A percentile compares a stretch with the other conserved stretches of the same genome.
These are phyloP conservation scores for Temnothorax curvispinosus DNA, from an alignment of 1,140 invertebrate genomes.

Conservation along the genomic window DNA sequence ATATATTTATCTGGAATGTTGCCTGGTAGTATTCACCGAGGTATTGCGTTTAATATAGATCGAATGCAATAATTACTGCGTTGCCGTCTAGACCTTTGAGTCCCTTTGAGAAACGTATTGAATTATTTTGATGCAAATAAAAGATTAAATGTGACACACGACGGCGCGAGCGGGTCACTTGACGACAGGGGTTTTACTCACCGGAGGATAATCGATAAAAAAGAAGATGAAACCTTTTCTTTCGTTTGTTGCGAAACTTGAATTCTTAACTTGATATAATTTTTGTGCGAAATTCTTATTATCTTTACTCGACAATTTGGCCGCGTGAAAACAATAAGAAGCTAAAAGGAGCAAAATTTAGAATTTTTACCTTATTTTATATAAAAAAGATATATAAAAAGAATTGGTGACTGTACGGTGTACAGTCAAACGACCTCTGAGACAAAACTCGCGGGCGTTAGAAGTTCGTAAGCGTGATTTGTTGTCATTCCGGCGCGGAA, in stretches of 20 bases:
- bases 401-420: no score
- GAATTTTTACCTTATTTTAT: not conserved
- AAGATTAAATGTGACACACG: slow-evolving; percentile 18
- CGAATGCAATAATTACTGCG: slow-evolving; percentile 26
- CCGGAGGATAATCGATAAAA: slow-evolving; percentile 20
- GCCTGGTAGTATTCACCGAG: not conserved
- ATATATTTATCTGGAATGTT: slow-evolving; percentile 1
- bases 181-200: not conserved
- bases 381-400: no score
- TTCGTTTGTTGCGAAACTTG: not conserved
- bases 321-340: not conserved
- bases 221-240: not conserved
- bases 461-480: not conserved
- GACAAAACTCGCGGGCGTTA: not conserved
- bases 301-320: not conserved
- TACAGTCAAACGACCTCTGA: no score
- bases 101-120: not conserved
- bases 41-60: not conserved
- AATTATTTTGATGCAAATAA: slow-evolving; percentile 39
- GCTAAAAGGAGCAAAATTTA: not conserved
- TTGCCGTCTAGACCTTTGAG: slow-evolving; percentile 1
- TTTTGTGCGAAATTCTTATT: not conserved
- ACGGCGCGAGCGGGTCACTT: not conserved
- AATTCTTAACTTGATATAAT: not conserved
- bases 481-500: not conserved